Percentiles rank a stretch among this genome's conserved stretches.
phyloP scores from a whole-genome alignment of 2,888 invertebrate genomes.

The Leptothorax acervorum region DNA sequence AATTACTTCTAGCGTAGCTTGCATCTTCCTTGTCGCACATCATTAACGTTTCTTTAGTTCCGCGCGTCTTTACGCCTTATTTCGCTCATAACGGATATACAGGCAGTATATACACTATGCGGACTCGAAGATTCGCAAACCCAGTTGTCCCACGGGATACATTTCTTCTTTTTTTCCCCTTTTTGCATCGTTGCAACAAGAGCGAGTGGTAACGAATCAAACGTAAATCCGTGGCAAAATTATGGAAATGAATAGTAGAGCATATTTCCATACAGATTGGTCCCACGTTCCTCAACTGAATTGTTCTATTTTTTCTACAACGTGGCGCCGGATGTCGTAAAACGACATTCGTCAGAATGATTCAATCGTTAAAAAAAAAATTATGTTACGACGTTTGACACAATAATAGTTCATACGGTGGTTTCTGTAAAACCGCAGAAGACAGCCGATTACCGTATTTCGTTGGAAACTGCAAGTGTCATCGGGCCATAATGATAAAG shows the following conservation, averaged over 20 bases:
- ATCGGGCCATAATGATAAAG: not conserved
- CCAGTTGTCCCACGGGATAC: not conserved
- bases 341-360: conserved; percentile 2
- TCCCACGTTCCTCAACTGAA: not conserved
- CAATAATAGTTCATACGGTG: not conserved
- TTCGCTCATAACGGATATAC: conserved; percentile 25
- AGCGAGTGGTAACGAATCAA: conserved; percentile 23
- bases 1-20: not conserved
- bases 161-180: not conserved
- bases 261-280: conserved; percentile 62
- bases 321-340: not conserved
- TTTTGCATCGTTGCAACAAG: conserved; percentile 12
- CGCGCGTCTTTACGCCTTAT: not conserved
- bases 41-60: conserved; percentile 32
- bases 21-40: not conserved
- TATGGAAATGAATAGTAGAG: conserved; percentile 34
- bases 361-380: not conserved
- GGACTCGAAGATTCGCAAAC: conserved; percentile 27
- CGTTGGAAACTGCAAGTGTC: conserved; percentile 1
- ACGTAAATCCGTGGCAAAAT: conserved; percentile 31
- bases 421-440: not conserved
- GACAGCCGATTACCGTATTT: not conserved
- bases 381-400: not conserved
- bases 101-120: not conserved
- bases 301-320: conserved; percentile 3